phyloP scores from a whole-genome alignment of 2,113 vertebrate species.

The Xiphophorus hellerii region DNA sequence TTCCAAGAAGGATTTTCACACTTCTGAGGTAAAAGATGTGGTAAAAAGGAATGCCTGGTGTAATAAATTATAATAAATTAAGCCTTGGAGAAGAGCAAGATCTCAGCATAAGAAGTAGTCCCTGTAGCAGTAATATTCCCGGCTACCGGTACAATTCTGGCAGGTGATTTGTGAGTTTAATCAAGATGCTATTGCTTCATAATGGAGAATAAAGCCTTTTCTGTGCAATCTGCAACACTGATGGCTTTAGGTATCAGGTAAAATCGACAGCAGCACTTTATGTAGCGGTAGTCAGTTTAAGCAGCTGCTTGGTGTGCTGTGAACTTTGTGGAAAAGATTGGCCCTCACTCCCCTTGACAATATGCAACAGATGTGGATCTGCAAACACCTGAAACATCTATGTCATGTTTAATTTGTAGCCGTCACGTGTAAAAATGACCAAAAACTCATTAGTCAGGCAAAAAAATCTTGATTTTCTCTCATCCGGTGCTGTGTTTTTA shows the following conservation, averaged over 20 bases:
- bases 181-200: constrained; percentile 25
- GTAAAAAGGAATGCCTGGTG: not conserved
- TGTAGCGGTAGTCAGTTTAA: not conserved
- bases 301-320: no score
- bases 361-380: no score
- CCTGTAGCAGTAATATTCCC: constrained; percentile 8
- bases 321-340: no score
- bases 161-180: constrained; percentile 38
- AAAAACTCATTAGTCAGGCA: not conserved
- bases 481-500: not conserved
- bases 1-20: not conserved
- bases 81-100: not conserved
- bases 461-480: not conserved
- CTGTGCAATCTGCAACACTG: not conserved
- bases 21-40: not conserved
- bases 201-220: constrained; percentile 8
- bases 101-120: not conserved
- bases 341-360: no score
- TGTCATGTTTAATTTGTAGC: not conserved
- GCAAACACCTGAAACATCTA: no score
- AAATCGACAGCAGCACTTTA: not conserved
- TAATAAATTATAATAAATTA: constrained; percentile 22
- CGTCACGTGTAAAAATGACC: not conserved
- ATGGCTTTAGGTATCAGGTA: not conserved
- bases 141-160: constrained; percentile 6